Base-by-base conservation (phyloP, 2,888 invertebrate genomes). In the Dryobotodes eremita region DNA sequence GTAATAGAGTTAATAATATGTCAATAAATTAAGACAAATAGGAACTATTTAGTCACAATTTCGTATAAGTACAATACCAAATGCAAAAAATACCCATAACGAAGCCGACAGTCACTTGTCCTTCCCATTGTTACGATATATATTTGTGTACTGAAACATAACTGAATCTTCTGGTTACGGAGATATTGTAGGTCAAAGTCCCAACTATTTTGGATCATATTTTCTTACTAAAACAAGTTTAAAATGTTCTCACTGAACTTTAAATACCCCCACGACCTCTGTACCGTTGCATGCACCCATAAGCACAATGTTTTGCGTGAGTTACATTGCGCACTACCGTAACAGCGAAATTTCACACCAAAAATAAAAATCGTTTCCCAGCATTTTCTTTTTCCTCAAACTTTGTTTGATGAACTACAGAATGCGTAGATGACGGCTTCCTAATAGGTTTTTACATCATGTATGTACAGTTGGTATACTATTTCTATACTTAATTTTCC, bases 151-250 rank as follows among this genome's bases (percentile, higher is more conserved):
- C 2, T 11, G 23, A 55, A 55, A 8, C 23, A n/a, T 23, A 55
- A 57, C 11, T 13, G 1, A n/a, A n/a, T 11, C 57, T n/a, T 57
- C 8, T 55, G 53, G 23, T 55, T 53, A 20, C 20, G 53, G 53
- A 8, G 53, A 53, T 53, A 53, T 53, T 20, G 8, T 57, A 57
- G 57, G n/a, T 57, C n/a, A 13, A n/a, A n/a, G 48, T 15, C 13
- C 48, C 11, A 48, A 48, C 1, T 57, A 6, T n/a, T 57, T n/a
- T n/a, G 23, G 55, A n/a, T 0, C 0, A 57, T 0, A 0, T 13
- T n/a, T 55, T 57, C n/a, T 57, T 57, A 26, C n/a, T 5, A 26
- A n/a, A 57, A 13, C 6, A 13, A 13, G n/a, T 59, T 59, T 26
- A 42, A 42, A 42, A 7, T 42, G 42, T 7, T 42, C 42, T 42